These are phyloP conservation scores for Rhabdophis nuchalis DNA, from an alignment of 2,797 vertebrate genomes.

Conservation along the genomic window DNA sequence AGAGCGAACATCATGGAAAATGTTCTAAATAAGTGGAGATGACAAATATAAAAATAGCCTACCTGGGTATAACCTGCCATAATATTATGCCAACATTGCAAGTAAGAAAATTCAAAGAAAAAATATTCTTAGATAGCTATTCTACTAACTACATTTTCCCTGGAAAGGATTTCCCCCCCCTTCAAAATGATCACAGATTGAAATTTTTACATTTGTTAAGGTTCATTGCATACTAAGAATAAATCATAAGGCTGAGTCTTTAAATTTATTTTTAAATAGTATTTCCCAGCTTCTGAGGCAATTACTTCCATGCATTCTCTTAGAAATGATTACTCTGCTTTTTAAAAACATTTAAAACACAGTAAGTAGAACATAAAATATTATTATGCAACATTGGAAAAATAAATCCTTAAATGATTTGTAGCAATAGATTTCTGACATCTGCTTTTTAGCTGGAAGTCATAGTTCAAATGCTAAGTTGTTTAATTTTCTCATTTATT, in stretches of 20 bases:
- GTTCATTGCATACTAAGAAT: not conserved
- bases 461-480: not conserved
- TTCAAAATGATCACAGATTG: not conserved
- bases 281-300: not conserved
- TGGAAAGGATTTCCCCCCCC: not conserved
- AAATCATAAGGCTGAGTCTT: not conserved
- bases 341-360: not conserved
- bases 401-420: not conserved
- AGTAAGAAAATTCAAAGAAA: not conserved
- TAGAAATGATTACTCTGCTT: not conserved
- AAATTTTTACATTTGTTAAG: not conserved
- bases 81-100: not conserved
- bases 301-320: not conserved
- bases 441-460: not conserved
- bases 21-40: not conserved
- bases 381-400: not conserved
- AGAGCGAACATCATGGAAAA: not conserved
- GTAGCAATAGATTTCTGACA: not conserved
- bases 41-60: not conserved
- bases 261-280: not conserved
- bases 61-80: not conserved
- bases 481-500: not conserved
- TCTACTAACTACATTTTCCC: not conserved
- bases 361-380: not conserved
- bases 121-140: not conserved